A percentile compares a stretch with the other conserved stretches of the same genome.
phyloP scores from a whole-genome alignment of 2,797 vertebrate species.

The Tiaroga cobitis region DNA sequence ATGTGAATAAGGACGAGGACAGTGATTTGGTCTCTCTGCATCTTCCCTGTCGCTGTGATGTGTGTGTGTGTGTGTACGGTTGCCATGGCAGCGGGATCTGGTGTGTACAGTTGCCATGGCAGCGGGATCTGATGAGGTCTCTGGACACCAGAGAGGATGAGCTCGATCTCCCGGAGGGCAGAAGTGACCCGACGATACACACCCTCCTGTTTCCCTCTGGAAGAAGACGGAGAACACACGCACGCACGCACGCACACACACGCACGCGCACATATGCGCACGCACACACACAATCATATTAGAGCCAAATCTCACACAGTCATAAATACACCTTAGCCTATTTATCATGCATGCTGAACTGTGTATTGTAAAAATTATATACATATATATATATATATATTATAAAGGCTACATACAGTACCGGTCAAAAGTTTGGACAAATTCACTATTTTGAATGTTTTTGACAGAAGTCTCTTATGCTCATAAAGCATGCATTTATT shows the following conservation, averaged over 20 bases:
- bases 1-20: neutral
- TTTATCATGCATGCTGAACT: neutral
- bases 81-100: slow-evolving; percentile 65
- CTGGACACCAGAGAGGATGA: slow-evolving; percentile 57
- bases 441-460: too few species aligned
- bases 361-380: neutral
- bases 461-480: too few species aligned
- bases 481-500: too few species aligned
- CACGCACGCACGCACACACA: too few species aligned
- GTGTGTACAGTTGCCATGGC: slow-evolving; percentile 63
- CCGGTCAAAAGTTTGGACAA: too few species aligned
- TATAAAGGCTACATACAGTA: too few species aligned
- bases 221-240: neutral
- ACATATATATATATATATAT: too few species aligned
- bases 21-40: neutral
- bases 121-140: slow-evolving; percentile 66
- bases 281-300: neutral
- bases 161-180: slow-evolving; percentile 56
- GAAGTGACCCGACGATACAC: neutral
- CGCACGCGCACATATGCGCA: too few species aligned
- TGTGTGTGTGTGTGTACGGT: slow-evolving; percentile 36
- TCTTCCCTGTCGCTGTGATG: slow-evolving; percentile 2
- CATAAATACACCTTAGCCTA: neutral
- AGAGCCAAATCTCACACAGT: neutral
- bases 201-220: neutral